Conservation (phyloP, 2,113 vertebrate species). For the Triplophysa rosa region DNA sequence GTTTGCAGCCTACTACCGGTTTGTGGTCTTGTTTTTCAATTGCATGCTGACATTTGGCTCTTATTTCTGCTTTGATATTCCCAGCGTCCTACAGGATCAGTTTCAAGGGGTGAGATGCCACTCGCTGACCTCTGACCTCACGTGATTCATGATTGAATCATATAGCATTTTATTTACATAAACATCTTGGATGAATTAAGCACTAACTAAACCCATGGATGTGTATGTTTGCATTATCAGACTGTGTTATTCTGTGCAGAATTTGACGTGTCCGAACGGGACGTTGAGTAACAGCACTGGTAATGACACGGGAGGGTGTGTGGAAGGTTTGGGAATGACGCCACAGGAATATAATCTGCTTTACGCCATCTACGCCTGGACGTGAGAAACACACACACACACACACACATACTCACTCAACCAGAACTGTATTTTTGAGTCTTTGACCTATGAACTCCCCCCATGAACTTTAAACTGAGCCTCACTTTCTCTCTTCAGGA, state of each 20-base stretch:
- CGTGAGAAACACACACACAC: conserved; percentile 56
- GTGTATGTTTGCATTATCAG: not conserved
- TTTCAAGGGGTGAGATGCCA: conserved; percentile 76
- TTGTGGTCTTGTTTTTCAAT: conserved; percentile 80
- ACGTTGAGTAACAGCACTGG: conserved; percentile 64
- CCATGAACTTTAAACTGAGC: not conserved
- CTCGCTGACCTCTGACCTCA: conserved; percentile 1
- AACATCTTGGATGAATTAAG: no score
- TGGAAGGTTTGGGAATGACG: conserved; percentile 79
- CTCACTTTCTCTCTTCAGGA: conserved; percentile 62
- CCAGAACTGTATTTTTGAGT: not conserved
- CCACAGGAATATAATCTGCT: conserved; percentile 83
- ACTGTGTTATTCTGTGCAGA: conserved; percentile 62
- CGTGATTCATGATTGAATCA: not conserved
- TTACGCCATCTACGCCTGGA: conserved; percentile 80
- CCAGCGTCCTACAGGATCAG: conserved; percentile 80
- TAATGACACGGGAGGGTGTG: conserved; percentile 62
- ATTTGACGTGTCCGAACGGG: conserved; percentile 76
- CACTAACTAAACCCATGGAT: not conserved
- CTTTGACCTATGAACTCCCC: not conserved
- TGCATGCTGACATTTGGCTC: conserved; percentile 80
- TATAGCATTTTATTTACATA: not conserved
- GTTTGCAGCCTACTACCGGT: conserved; percentile 71
- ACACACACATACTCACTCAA: not conserved
- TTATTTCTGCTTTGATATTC: conserved; percentile 83